Evolutionary conservation across 2,797 vertebrate genomes (phyloP), one percentile per base, ranked within the genome.

Genomic region (Ispidina picta): DNA sequence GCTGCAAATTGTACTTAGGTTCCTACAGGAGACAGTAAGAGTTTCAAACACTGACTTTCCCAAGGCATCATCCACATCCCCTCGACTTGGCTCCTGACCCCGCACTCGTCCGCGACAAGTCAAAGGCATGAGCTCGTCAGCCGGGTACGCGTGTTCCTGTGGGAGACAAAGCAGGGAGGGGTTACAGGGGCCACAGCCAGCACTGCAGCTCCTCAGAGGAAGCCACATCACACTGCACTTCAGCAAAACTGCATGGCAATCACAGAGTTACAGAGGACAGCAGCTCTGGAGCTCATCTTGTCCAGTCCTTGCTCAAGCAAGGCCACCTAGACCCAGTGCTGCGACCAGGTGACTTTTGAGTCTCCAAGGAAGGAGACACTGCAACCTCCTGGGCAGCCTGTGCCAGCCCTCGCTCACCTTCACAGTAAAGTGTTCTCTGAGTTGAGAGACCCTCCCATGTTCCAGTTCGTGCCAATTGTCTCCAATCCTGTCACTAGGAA

Each of bases 51-150:
- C 99, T 98, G 94, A 99, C 99, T 98, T 99, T 95, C 99, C 99
- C 95, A 99, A 97, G 31, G 99, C 99, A 56, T 99, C 99, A 35
- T 99, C 99, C 48, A 99, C 98, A 5, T 99, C 99, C 35, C 99
- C 99, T 86, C 99, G 98, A 94, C 99, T 99, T 17, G 99, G 99
- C 90, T 99, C 99, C 75, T 99, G 98, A 60, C 99, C 99, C 86
- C 99, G 98, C 64, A 99, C 98, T 92, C 99, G 98, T 80, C 99
- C 99, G 93, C 99, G 98, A 83, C 99, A 99, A 22, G 99, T 99
- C 78, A 99, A 98, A 92, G 99, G 99, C 99, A 99, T 99, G 88
- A 99, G 98, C 96, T 99, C 99, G 86, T 99, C 99, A 23, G 99
- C 99, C 95, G 99, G 99, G 93, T 99, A 99, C 1, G 99, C 99